Percentiles rank a stretch among this genome's conserved stretches.
Evolutionary conservation across 2,797 vertebrate genomes (phyloP).

Genomic region (Ctenopoma multispine): DNA sequence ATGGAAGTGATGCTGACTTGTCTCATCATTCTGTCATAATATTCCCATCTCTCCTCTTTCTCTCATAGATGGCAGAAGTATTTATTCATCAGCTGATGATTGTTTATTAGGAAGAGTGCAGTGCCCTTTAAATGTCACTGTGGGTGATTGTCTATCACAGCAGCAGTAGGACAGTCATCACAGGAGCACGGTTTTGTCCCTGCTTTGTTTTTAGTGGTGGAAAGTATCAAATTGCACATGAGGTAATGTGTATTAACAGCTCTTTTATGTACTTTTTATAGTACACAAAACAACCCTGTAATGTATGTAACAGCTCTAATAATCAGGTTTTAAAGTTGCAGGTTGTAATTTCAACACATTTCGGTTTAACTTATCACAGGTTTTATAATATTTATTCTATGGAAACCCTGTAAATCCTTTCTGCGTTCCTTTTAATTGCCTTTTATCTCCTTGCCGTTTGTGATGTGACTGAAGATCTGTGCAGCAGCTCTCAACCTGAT

Average conservation of each 20-base stretch:
- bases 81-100: constrained; percentile 55
- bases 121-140: constrained; percentile 61
- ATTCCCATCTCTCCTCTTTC: background rate
- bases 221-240: too few species aligned
- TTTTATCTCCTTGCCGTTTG: background rate
- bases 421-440: background rate
- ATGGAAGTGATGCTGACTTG: background rate
- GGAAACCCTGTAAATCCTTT: background rate
- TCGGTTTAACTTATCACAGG: too few species aligned
- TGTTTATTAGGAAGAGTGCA: constrained; percentile 48
- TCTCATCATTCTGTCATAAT: background rate
- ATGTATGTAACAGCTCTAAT: too few species aligned
- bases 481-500: background rate
- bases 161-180: constrained; percentile 7
- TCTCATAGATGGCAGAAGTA: background rate
- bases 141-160: constrained; percentile 37
- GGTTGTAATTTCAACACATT: too few species aligned
- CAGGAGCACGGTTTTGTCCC: constrained; percentile 1
- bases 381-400: background rate
- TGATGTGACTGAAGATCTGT: too few species aligned
- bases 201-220: background rate
- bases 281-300: too few species aligned
- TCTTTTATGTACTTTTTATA: background rate
- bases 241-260: background rate
- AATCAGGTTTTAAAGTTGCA: too few species aligned